A percentile compares a stretch with the other conserved stretches of the same genome.
Evolutionary conservation across 2,888 invertebrate species (phyloP).

Genomic region (Eubasilissa splendida): DNA sequence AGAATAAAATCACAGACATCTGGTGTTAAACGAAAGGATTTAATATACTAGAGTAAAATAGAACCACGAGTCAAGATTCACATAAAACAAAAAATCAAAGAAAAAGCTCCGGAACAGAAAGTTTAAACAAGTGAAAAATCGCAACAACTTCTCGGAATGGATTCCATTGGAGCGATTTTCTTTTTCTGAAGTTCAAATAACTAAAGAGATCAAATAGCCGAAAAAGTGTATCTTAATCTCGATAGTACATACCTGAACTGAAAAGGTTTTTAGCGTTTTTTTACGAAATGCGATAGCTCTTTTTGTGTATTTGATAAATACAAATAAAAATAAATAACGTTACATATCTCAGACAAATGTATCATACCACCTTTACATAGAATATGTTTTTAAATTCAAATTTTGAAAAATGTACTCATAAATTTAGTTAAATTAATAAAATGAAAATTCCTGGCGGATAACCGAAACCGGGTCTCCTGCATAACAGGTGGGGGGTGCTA

Average conservation of each 20-base stretch:
- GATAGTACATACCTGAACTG: not conserved
- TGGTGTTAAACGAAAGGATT: not conserved
- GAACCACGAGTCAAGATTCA: constrained; percentile 17
- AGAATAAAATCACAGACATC: not conserved
- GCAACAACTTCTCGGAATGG: not conserved
- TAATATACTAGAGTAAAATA: not conserved
- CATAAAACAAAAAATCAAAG: constrained; percentile 17
- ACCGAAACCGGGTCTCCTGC: no score
- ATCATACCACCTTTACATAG: no score
- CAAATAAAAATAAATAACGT: no score
- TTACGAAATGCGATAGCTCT: not conserved
- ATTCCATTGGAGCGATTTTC: not conserved
- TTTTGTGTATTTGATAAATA: not conserved
- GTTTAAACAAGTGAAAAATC: constrained; percentile 35
- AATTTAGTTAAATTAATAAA: no score
- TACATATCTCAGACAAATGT: no score
- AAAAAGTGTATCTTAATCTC: constrained; percentile 19
- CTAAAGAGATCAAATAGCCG: constrained; percentile 16
- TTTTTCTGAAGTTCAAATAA: constrained; percentile 25
- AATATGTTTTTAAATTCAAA: no score
- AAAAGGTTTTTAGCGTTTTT: constrained; percentile 1
- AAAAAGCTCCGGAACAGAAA: not conserved
- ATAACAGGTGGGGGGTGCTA: no score
- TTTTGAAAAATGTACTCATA: no score
- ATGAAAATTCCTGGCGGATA: no score